These are phyloP conservation scores for Zygogramma bicolorata DNA, from an alignment of 2,888 invertebrate species.

Conservation along the genomic window DNA sequence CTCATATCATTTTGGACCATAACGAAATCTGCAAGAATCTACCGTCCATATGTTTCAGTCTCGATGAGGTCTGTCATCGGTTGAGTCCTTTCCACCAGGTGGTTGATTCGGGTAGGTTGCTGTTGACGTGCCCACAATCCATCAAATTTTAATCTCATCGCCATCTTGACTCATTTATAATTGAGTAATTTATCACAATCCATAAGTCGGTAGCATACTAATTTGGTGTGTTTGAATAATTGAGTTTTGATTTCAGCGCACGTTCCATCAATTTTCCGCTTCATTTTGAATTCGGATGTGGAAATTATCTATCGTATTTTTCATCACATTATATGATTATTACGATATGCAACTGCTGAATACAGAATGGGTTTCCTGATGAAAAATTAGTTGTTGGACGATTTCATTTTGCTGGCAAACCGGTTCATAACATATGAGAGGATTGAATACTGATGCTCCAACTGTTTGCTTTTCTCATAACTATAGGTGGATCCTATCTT, in stretches of 20 bases:
- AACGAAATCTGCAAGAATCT: not conserved
- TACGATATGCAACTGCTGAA: not conserved
- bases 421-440: not conserved
- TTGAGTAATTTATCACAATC: constrained; percentile 45
- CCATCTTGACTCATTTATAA: constrained; percentile 42
- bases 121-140: constrained; percentile 43
- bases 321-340: not conserved
- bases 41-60: constrained; percentile 29
- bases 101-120: constrained; percentile 49
- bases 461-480: no score
- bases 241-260: not conserved
- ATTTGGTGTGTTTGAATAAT: constrained; percentile 8
- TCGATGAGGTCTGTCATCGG: constrained; percentile 36
- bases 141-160: constrained; percentile 51
- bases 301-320: not conserved
- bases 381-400: not conserved
- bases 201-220: constrained; percentile 36
- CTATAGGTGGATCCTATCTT: no score
- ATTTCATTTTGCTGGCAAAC: not conserved
- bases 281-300: not conserved
- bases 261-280: not conserved
- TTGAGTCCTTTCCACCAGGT: constrained; percentile 44
- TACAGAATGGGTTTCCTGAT: not conserved
- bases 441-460: not conserved
- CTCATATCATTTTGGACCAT: not conserved